Conservation (phyloP, 37 sponge, comb jelly and placozoan genomes). For the Corticium candelabrum region DNA sequence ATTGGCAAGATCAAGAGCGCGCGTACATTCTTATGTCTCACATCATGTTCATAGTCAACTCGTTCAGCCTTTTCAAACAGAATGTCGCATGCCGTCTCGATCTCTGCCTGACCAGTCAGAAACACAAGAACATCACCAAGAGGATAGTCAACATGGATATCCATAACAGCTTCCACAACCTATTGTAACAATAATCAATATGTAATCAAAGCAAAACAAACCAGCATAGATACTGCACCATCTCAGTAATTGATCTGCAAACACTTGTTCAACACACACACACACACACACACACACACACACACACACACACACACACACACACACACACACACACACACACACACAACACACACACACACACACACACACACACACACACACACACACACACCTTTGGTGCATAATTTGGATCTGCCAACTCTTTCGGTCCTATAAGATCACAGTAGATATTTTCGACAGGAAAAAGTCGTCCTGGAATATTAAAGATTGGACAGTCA, state of each 20-base stretch:
- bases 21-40: constrained; percentile 26
- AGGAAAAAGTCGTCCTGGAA: constrained; percentile 72
- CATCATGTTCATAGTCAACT: constrained; percentile 74
- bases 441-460: constrained; percentile 47
- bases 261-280: no score
- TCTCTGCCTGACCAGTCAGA: constrained; percentile 79
- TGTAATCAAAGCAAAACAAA: neutral
- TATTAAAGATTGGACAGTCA: constrained; percentile 64
- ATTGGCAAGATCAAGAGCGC: constrained; percentile 66
- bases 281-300: no score
- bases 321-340: no score
- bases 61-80: constrained; percentile 58
- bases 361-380: no score
- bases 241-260: no score
- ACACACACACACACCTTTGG: constrained; percentile 27
- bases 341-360: no score
- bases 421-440: constrained; percentile 41
- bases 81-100: constrained; percentile 65
- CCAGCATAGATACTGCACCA: neutral
- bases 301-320: no score
- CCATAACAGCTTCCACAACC: constrained; percentile 60
- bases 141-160: constrained; percentile 60
- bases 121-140: constrained; percentile 76
- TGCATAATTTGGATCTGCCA: constrained; percentile 50
- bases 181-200: neutral